Base-by-base conservation (phyloP, 2,888 invertebrate genomes). In the Choristoneura rosaceana region DNA sequence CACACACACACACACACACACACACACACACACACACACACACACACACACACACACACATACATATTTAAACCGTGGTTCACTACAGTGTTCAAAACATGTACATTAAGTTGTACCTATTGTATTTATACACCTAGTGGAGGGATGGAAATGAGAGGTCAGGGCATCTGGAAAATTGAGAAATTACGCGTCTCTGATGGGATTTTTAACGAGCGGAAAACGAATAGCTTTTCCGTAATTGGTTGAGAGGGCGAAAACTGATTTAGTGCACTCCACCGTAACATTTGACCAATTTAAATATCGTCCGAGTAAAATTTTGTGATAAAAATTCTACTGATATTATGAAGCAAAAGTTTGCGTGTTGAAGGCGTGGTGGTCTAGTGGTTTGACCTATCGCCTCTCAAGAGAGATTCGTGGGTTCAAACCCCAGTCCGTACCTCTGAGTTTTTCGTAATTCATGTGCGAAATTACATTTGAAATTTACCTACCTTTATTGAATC, bases 131-230 rank as follows among this genome's bases (percentile, higher is more conserved):
- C 17, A 41, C 15, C 9, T 17, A 45, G 33, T 47, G 8, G 17
- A 41, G 65, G 25, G 25, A 45, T 62, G 64, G 66, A 71, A 71
- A 69, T 58, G 63, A 63, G 66, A 43, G 62, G 67, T 68, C 60
- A 45, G 59, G 67, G 63, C 52, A 50, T 71, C 74, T 64, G 60
- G 67, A 70, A 76, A 71, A 76, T 73, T 76, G 76, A 78, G 78
- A 82, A 85, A 82, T 83, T 79, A 77, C 76, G 79, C 77, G 79
- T 78, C 78, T 74, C 77, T 82, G 86, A 87, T 85, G 85, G 82
- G 83, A 78, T 84, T 84, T 83, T 84, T 87, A 87, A 86, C 85
- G 82, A 83, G 82, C 79, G 74, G 78, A 75, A 79, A 61, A 70
- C 45, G 64, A 64, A 38, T 50, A 17, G 50, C 34, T 64, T 55